A percentile compares a stretch with the other conserved stretches of the same genome.
Evolutionary conservation across 2,113 vertebrate species (phyloP).

Genomic region (Sciurus niger): DNA sequence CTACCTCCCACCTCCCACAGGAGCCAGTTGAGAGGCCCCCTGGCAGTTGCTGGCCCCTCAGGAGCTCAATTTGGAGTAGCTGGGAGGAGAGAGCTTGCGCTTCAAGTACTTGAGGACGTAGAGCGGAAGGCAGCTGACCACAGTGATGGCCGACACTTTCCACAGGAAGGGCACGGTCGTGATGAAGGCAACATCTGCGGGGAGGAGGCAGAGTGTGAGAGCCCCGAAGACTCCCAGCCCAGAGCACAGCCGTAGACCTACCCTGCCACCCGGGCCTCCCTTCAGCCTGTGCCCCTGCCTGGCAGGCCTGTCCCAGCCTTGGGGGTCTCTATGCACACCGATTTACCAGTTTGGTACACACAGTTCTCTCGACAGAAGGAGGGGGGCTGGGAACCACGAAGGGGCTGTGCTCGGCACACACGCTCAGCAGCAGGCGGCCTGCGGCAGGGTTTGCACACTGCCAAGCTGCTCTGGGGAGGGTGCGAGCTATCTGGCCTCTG

Average conservation of each 20-base stretch:
- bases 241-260: not conserved
- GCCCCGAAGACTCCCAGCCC: not conserved
- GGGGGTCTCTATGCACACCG: not conserved
- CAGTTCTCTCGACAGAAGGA: not conserved
- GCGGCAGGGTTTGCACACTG: not conserved
- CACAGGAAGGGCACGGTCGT: conserved; percentile 96
- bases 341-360: not conserved
- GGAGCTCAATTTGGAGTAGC: conserved; percentile 98
- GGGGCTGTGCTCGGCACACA: not conserved
- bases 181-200: conserved; percentile 96
- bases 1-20: not conserved
- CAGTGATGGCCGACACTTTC: conserved; percentile 97
- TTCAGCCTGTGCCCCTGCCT: not conserved
- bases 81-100: conserved; percentile 97
- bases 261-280: not conserved
- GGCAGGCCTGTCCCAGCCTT: not conserved
- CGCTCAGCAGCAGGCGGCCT: not conserved
- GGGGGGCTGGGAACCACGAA: not conserved
- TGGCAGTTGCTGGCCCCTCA: conserved; percentile 76
- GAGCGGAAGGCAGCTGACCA: conserved; percentile 99
- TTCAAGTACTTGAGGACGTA: conserved; percentile 99
- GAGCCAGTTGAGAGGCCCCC: conserved; percentile 70
- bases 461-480: not conserved
- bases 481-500: not conserved
- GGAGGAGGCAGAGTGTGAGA: conserved; percentile 62